Base-by-base conservation (phyloP, 2,113 vertebrate genomes). In the Edolisoma coerulescens region DNA sequence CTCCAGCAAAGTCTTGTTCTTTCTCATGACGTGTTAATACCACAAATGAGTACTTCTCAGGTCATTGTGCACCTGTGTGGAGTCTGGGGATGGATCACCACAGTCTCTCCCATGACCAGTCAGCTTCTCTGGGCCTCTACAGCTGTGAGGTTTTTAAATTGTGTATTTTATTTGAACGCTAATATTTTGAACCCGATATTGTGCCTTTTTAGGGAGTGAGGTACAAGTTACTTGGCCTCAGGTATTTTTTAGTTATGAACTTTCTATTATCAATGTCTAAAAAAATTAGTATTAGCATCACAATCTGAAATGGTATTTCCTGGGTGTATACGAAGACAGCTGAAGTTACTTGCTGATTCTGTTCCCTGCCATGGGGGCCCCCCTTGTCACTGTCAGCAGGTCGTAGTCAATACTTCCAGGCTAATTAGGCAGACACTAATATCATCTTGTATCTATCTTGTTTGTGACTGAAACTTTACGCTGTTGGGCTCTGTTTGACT, bases 31-130 rank as follows among this genome's bases (percentile, higher is more conserved):
- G 5, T 50, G 4, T 23, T 35, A 50, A 53, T 26, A 32, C 21
- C 11, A 17, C 2, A 7, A 28, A 20, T 7, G 33, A 44, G 18
- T 42, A 23, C 19, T 39, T 14, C 44, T 73, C 27, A 44, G 50
- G 23, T 23, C 1, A 9, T 13, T 16, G 10, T 44, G 37, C 0
- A 0, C 37, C 44, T 20, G 42, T 14, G 8, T 49, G 35, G 7
- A 32, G 22, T 1, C 9, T 64, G 33, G 27, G 52, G 44, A 33
- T 44, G 18, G 15, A 16, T 42, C 37, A 13, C 35, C 6, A 7
- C 27, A 50, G 10, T 28, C 22, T 5, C 9, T 59, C 44, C 44
- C 0, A 0, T 37, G 26, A 33, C 42, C n/a, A 47, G 39, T 22
- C 39, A 32, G n/a, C 24, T 82, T 68, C 14, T 54, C 54, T 54